Evolutionary conservation across 1,140 invertebrate species (phyloP), one percentile per base, ranked within the genome.

Genomic region (Euura saliciscinereae): DNA sequence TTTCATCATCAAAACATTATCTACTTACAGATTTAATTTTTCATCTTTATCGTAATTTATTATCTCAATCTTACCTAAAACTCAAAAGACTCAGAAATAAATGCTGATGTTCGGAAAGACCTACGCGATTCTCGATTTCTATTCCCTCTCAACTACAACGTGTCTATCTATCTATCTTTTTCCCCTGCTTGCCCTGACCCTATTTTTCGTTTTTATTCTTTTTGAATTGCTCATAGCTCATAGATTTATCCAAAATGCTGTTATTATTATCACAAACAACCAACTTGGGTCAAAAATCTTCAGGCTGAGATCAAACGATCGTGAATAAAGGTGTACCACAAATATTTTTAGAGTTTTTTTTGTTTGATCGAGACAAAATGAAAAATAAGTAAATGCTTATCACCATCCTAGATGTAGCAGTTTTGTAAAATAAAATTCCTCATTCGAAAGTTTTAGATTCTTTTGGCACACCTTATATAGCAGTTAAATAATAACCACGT

Each of bases 381-480:
- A 28, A 28, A 28, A 28, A 28, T 28, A 28, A 28, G 28, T 28
- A 28, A 28, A 28, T 28, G 28, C 28, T 28, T 28, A 28, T 28
- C 28, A 28, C 1, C 28, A 28, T 28, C 28, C 28, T 28, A 28
- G 28, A 28, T 28, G 28, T 28, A 28, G 28, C 28, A 28, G 28
- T 28, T 28, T 28, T 28, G 28, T 28, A 28, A 28, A 28, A 28
- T n/a, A 28, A 28, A 28, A 28, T 28, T 28, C 28, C 28, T 59
- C 13, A 59, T 59, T 59, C 8, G 13, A 59, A 28, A 59, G 13
- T 59, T 11, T 8, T n/a, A 59, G 13, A 59, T 59, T 59, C 51
- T 59, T 59, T 59, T 59, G 51, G 51, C 51, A 59, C 51, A 59
- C 51, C 51, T 59, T 59, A 59, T 59, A 28, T 28, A 59, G 10